Conservation (phyloP, 2,797 vertebrate species). For the Sebastiscus tertius region DNA sequence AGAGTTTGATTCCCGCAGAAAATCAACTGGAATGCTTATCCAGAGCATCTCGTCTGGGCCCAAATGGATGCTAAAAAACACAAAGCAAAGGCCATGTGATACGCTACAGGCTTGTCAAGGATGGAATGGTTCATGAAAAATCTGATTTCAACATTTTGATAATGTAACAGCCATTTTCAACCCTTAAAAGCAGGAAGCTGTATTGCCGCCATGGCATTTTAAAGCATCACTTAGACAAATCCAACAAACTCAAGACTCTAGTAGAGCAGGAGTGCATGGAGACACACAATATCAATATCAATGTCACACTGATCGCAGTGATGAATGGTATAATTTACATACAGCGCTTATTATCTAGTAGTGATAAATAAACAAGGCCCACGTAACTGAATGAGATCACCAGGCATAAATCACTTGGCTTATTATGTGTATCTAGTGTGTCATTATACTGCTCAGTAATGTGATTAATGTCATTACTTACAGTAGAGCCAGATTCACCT, state of each 20-base stretch:
- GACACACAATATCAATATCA: constrained; percentile 29
- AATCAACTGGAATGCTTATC: constrained; percentile 29
- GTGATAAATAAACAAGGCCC: constrained; percentile 51
- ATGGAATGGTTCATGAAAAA: neutral
- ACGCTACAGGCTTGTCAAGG: neutral
- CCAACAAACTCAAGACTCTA: constrained; percentile 7
- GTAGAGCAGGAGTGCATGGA: neutral
- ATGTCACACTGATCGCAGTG: constrained; percentile 21
- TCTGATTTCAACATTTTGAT: neutral
- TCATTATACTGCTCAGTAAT: constrained; percentile 33
- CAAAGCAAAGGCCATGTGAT: neutral
- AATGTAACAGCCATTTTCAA: neutral
- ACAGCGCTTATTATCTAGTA: constrained; percentile 37
- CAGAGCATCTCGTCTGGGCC: constrained; percentile 7
- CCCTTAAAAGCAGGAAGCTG: neutral
- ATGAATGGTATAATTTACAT: constrained; percentile 48
- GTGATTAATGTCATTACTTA: constrained; percentile 45
- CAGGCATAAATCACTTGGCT: constrained; percentile 33
- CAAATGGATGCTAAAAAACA: constrained; percentile 27
- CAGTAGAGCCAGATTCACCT: constrained; percentile 19
- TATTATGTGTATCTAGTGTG: constrained; percentile 33
- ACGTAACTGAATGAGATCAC: constrained; percentile 35
- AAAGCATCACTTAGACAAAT: constrained; percentile 13
- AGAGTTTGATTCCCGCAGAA: constrained; percentile 30
- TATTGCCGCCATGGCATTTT: neutral